A percentile compares a stretch with the other conserved stretches of the same genome.
These are phyloP conservation scores for Mylabris sibirica DNA, from an alignment of 2,888 invertebrate species.

Conservation along the genomic window DNA sequence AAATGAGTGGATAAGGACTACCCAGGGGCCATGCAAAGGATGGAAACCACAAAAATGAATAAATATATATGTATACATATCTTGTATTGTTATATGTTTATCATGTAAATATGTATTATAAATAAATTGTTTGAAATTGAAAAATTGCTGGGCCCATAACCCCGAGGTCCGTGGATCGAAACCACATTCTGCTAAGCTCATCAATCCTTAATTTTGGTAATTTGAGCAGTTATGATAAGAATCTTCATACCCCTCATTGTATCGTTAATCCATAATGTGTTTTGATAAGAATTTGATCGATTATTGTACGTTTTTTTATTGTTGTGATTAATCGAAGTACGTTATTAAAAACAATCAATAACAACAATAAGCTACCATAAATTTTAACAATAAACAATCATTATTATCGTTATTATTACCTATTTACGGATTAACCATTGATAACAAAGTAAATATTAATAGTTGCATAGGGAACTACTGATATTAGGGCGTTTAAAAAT, in stretches of 20 bases:
- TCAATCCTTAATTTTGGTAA: too few relatives aligned
- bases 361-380: not conserved
- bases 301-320: constrained; percentile 1
- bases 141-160: too few relatives aligned
- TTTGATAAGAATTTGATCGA: constrained; percentile 23
- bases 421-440: not conserved
- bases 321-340: not conserved
- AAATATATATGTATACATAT: too few relatives aligned
- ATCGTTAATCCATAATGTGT: too few relatives aligned
- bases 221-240: too few relatives aligned
- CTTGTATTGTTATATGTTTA: too few relatives aligned
- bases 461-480: not conserved
- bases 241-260: too few relatives aligned
- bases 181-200: constrained; percentile 77
- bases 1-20: too few relatives aligned
- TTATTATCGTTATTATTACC: not conserved
- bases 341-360: not conserved
- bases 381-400: not conserved
- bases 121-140: too few relatives aligned
- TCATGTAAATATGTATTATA: too few relatives aligned
- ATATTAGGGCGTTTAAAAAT: not conserved
- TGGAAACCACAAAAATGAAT: too few relatives aligned
- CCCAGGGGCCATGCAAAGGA: too few relatives aligned
- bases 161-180: constrained; percentile 93
- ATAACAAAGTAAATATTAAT: not conserved